phyloP scores from a whole-genome alignment of 2,888 invertebrate genomes.

The Callimorpha dominula region DNA sequence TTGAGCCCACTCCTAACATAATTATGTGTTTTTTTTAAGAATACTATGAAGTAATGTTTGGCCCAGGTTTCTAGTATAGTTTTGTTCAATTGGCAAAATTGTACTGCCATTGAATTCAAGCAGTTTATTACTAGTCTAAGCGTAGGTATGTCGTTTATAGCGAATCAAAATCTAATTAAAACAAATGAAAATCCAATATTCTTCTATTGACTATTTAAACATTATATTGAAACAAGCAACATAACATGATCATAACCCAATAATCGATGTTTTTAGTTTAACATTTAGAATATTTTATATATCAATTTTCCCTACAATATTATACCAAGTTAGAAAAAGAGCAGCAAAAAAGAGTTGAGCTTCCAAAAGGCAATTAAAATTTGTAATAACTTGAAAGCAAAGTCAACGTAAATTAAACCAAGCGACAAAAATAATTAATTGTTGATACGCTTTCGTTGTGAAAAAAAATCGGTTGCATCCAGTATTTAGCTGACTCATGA shows the following conservation, averaged over 20 bases:
- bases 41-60: too few species aligned
- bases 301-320: slow-evolving; percentile 1
- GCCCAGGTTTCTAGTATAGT: too few species aligned
- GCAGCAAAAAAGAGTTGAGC: slow-evolving; percentile 55
- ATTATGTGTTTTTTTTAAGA: too few species aligned
- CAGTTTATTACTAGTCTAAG: not conserved
- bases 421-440: slow-evolving; percentile 79
- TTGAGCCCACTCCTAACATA: too few species aligned
- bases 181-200: not conserved
- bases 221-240: not conserved
- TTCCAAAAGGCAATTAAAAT: slow-evolving; percentile 77
- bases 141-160: not conserved
- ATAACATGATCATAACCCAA: not conserved
- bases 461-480: slow-evolving; percentile 38
- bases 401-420: slow-evolving; percentile 80
- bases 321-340: slow-evolving; percentile 51
- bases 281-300: too few species aligned
- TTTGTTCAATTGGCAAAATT: too few species aligned
- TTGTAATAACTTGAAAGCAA: slow-evolving; percentile 78
- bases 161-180: not conserved
- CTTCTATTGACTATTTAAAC: not conserved
- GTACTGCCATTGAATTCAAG: too few species aligned
- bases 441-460: slow-evolving; percentile 66
- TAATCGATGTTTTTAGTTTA: not conserved
- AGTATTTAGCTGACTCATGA: slow-evolving; percentile 55